Base-by-base conservation (phyloP, 2,113 vertebrate species). In the Calyptommatus sinebrachiatus region DNA sequence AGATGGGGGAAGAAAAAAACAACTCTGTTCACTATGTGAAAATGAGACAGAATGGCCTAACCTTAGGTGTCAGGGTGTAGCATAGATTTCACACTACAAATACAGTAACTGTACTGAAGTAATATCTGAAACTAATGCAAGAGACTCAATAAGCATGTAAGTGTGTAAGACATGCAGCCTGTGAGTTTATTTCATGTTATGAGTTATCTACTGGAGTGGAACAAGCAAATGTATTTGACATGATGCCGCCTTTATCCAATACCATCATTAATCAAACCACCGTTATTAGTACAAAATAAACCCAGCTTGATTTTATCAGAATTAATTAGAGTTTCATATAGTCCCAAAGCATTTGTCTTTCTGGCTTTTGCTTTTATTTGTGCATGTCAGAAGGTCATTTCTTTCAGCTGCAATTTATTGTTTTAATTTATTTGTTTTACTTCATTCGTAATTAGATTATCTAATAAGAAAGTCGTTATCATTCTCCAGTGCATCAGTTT, bases 371-470 rank as follows among this genome's bases (percentile, higher is more conserved):
- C 11, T 86, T 65, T 41, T 26, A 2, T 5, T 61, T 22, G 21
- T 63, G 9, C 22, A 41, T 9, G 21, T 75, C 82, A 61, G 0
- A 10, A 79, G 4, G 5, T 72, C 2, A 8, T 72, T 77, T 77
- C 71, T n/a, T 65, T 7, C 4, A 65, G 1, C 78, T 79, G 0
- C 22, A 1, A 80, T 79, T 73, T 75, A 61, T 77, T 71, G 29
- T 65, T 2, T 24, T 35, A 14, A 65, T 0, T 5, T 60, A 46
- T 73, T 72, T 60, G 77, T 77, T 79, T 53, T 20, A 61, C 5
- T 71, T 53, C 26, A 77, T 80, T 89, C 74, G 48, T 76, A 71
- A 76, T 87, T 90, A 82, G 86, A 87, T 91, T 84, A 87, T 66
- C 68, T 83, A 31, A 81, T 71, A 85, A 88, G 20, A 22, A 88